A percentile compares a stretch with the other conserved stretches of the same genome.
These are phyloP conservation scores for Mus musculus DNA, from an alignment of 2,113 vertebrate genomes.

Conservation along the genomic window GRCm39 chr6:93671001-93671500, in stretches of 20 bases:
- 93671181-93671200: constrained; percentile 99
- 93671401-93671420: neutral
- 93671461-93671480: constrained; percentile 59
- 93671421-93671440: neutral
- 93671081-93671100: constrained; percentile 98
- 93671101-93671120: constrained; percentile 99
- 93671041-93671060: constrained; percentile 99
- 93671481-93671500: constrained; percentile 69
- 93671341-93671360: constrained; percentile 88
- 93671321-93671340: constrained; percentile 86
- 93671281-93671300: constrained; percentile 93
- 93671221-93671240: constrained; percentile 85
- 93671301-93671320: constrained; percentile 92
- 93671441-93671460: constrained; percentile 49
- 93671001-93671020: constrained; percentile 98
- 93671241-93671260: constrained; percentile 90
- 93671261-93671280: constrained; percentile 93
- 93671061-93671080: constrained; percentile 99
- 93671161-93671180: constrained; percentile 99
- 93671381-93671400: neutral
- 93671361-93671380: constrained; percentile 50
- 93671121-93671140: constrained; percentile 98
- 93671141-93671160: constrained; percentile 99
- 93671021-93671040: constrained; percentile 99
- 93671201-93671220: constrained; percentile 84